Conservation (phyloP, 2,888 invertebrate genomes). For the Chrysina gloriosa region DNA sequence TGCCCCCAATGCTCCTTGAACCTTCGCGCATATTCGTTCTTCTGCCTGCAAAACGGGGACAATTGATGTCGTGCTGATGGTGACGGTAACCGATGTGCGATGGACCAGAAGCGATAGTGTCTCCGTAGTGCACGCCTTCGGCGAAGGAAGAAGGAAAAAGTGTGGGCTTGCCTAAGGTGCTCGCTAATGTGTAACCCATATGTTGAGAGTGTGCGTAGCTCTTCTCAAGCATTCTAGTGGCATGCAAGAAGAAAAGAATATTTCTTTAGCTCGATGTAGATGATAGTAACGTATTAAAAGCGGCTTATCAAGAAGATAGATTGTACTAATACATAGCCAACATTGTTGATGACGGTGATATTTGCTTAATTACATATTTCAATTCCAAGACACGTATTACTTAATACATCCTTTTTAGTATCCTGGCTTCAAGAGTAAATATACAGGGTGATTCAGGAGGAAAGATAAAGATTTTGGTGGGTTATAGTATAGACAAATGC, state of each 20-base stretch:
- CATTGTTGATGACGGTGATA: too few relatives aligned
- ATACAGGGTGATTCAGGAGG: too few relatives aligned
- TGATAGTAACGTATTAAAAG: not conserved
- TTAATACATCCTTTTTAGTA: too few relatives aligned
- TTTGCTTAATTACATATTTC: too few relatives aligned
- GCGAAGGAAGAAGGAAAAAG: slow-evolving; percentile 64
- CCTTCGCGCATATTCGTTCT: slow-evolving; percentile 44
- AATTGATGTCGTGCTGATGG: slow-evolving; percentile 56
- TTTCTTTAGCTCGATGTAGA: slow-evolving; percentile 10
- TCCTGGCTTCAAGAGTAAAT: too few relatives aligned
- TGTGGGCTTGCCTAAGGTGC: slow-evolving; percentile 62
- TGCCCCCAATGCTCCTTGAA: slow-evolving; percentile 58
- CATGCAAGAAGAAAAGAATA: slow-evolving; percentile 45
- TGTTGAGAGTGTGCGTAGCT: slow-evolving; percentile 57
- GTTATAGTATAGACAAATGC: too few relatives aligned
- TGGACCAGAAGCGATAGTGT: slow-evolving; percentile 59
- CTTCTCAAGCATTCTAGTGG: slow-evolving; percentile 56
- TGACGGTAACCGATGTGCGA: slow-evolving; percentile 52
- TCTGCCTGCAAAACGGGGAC: slow-evolving; percentile 54
- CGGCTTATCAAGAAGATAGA: too few relatives aligned
- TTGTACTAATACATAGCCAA: too few relatives aligned
- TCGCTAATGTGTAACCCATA: slow-evolving; percentile 59
- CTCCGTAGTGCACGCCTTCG: slow-evolving; percentile 63
- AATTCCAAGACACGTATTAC: too few relatives aligned
- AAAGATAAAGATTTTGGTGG: too few relatives aligned